These are phyloP conservation scores for Ferdinandea cuprea DNA, from an alignment of 2,888 invertebrate genomes.

Conservation along the genomic window DNA sequence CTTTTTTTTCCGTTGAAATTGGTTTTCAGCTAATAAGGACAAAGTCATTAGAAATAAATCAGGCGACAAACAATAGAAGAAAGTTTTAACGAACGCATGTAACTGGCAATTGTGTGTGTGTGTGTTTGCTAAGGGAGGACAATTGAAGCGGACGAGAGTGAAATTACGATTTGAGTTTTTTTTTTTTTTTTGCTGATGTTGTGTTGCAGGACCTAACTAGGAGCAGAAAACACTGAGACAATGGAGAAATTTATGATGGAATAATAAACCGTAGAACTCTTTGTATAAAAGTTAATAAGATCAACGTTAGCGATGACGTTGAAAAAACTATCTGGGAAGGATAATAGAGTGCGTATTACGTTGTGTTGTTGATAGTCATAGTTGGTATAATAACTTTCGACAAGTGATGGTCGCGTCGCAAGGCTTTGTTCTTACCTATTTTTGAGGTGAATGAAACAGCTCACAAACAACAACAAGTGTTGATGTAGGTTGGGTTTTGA, in stretches of 20 bases:
- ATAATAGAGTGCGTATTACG: not conserved
- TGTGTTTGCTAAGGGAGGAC: slow-evolving; percentile 10
- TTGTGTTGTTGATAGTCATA: too few species aligned
- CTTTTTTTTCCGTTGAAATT: slow-evolving; percentile 75
- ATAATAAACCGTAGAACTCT: slow-evolving; percentile 57
- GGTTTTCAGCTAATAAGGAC: slow-evolving; percentile 77
- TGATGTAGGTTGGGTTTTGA: too few species aligned
- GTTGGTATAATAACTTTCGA: too few species aligned
- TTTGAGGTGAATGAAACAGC: too few species aligned
- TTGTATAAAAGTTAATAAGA: slow-evolving; percentile 45
- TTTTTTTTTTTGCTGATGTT: not conserved
- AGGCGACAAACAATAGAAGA: slow-evolving; percentile 76
- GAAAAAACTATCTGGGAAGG: not conserved
- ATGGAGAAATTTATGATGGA: slow-evolving; percentile 53
- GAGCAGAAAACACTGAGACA: slow-evolving; percentile 29
- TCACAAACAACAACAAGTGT: too few species aligned
- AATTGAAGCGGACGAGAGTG: slow-evolving; percentile 58
- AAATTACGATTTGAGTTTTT: slow-evolving; percentile 55
- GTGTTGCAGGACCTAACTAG: slow-evolving; percentile 2
- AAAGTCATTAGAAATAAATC: slow-evolving; percentile 78
- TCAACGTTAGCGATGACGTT: not conserved
- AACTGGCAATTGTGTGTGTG: not conserved
- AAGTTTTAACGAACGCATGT: slow-evolving; percentile 65
- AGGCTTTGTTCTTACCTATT: too few species aligned
- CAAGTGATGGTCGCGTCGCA: too few species aligned